phyloP scores from a whole-genome alignment of 2,113 vertebrate genomes.

The Corythornis cristatus region DNA sequence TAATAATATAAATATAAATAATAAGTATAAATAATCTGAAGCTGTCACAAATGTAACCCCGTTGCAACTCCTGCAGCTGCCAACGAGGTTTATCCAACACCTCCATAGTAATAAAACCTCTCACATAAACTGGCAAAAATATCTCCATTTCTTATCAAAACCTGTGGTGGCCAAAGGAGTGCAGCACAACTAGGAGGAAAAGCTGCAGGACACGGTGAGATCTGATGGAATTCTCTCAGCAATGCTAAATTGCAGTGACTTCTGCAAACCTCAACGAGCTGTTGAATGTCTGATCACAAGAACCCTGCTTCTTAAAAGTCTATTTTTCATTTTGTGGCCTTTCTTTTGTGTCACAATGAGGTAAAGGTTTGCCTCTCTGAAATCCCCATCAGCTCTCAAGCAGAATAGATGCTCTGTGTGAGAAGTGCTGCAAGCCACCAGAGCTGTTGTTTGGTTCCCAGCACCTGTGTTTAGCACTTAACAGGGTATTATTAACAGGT shows the following conservation, averaged over 20 bases:
- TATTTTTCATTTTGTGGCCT: not conserved
- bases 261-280: not conserved
- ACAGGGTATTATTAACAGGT: not conserved
- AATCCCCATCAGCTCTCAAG: not conserved
- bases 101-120: not conserved
- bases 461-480: not conserved
- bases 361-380: not conserved
- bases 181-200: not conserved
- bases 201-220: not conserved
- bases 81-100: not conserved
- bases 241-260: not conserved
- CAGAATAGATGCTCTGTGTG: not conserved
- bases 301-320: accelerated
- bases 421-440: not conserved
- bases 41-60: not conserved
- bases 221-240: not conserved
- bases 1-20: too few species aligned
- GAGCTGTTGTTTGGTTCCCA: not conserved
- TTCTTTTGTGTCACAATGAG: not conserved
- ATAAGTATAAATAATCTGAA: not conserved
- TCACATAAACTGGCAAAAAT: not conserved
- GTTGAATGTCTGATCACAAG: not conserved
- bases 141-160: not conserved
- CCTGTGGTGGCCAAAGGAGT: not conserved
- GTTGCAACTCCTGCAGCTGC: not conserved